These are phyloP conservation scores for Aphaenogaster rudis DNA, from an alignment of 1,140 invertebrate species.

Conservation along the genomic window DNA sequence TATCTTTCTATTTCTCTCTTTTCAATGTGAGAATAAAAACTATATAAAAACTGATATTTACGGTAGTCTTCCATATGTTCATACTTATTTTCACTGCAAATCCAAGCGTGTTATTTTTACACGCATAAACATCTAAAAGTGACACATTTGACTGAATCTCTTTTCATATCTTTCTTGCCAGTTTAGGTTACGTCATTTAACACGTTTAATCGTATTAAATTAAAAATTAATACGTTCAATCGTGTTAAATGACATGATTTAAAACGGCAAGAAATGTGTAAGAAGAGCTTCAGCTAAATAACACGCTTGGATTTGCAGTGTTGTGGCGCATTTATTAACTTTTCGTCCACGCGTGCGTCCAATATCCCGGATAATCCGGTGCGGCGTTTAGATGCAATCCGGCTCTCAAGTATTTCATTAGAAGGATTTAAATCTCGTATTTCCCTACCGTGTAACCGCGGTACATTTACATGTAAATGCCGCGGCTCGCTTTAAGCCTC, in stretches of 20 bases:
- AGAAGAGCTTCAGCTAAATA: too few species aligned
- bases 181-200: too few species aligned
- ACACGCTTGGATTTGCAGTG: too few species aligned
- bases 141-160: too few species aligned
- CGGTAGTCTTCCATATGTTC: not conserved
- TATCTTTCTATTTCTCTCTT: not conserved
- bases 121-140: too few species aligned
- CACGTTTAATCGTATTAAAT: too few species aligned
- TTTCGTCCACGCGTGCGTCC: not conserved
- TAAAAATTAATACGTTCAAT: too few species aligned
- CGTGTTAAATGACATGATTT: too few species aligned
- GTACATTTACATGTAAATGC: slow-evolving; percentile 66
- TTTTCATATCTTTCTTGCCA: too few species aligned
- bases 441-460: slow-evolving; percentile 33
- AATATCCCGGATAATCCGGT: slow-evolving; percentile 36
- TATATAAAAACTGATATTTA: not conserved
- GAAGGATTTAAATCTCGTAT: slow-evolving; percentile 45
- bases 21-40: not conserved
- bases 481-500: slow-evolving; percentile 34
- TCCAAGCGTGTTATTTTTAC: too few species aligned
- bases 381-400: slow-evolving; percentile 7
- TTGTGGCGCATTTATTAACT: slow-evolving; percentile 1
- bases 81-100: not conserved
- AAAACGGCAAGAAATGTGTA: too few species aligned
- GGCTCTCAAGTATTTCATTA: slow-evolving; percentile 63